Evolutionary conservation across 2,797 vertebrate species (phyloP).

Genomic region (Limosa lapponica): DNA sequence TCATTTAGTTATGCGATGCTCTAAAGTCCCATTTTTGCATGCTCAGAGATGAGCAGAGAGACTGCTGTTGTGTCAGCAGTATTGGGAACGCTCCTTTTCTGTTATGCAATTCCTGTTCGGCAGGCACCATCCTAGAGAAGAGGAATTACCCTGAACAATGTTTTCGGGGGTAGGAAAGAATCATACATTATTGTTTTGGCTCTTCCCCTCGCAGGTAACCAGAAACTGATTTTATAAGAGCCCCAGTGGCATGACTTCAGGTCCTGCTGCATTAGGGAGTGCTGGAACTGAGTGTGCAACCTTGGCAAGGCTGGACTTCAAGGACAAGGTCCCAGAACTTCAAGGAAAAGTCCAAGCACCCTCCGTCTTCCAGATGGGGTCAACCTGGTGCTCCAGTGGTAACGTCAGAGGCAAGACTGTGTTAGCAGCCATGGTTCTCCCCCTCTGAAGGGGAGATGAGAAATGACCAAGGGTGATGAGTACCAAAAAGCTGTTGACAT

Average conservation of each 20-base stretch:
- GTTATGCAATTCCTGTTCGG: rapidly evolving
- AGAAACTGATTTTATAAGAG: not conserved
- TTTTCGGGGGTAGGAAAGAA: not conserved
- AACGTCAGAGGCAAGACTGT: not conserved
- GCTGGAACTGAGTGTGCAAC: not conserved
- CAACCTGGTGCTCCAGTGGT: not conserved
- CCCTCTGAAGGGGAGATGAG: not conserved
- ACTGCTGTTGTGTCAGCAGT: not conserved
- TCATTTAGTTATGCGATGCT: not conserved
- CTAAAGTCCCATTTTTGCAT: not conserved
- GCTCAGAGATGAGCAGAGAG: not conserved
- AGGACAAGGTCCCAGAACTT: not conserved
- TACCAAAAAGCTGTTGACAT: slow-evolving; percentile 27
- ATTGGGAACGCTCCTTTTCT: not conserved
- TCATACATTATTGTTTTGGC: not conserved
- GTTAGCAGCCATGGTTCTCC: not conserved
- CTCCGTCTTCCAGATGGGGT: not conserved
- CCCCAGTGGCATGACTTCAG: not conserved
- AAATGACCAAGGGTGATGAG: not conserved
- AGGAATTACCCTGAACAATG: not conserved
- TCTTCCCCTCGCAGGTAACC: not conserved
- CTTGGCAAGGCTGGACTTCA: not conserved
- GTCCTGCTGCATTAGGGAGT: not conserved
- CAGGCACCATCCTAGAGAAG: not conserved
- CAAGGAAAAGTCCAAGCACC: not conserved